phyloP scores from a whole-genome alignment of 2,888 invertebrate genomes.

The Andrena trimmerana region DNA sequence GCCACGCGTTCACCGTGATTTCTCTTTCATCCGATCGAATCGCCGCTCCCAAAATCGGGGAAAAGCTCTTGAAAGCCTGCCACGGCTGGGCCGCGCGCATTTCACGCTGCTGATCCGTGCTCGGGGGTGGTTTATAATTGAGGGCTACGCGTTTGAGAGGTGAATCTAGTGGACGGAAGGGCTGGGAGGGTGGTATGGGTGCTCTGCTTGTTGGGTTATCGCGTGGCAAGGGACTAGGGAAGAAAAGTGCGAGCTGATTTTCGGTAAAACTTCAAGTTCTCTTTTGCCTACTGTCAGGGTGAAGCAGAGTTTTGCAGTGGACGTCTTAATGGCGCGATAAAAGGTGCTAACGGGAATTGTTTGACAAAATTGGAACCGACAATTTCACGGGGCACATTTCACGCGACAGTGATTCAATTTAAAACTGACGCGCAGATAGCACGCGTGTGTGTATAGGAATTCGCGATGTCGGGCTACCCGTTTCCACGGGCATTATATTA shows the following conservation, averaged over 20 bases:
- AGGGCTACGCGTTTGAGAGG: background rate
- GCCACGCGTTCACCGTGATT: conserved; percentile 17
- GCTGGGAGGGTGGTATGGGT: too few relatives aligned
- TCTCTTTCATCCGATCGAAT: conserved; percentile 29
- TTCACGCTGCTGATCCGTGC: background rate
- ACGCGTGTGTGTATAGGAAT: conserved; percentile 4
- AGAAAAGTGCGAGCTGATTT: too few relatives aligned
- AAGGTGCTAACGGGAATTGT: background rate
- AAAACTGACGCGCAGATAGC: conserved; percentile 30
- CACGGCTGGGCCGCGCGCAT: background rate
- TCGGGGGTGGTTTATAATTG: background rate
- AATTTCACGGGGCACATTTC: background rate
- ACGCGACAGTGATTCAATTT: conserved; percentile 21
- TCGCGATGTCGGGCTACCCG: conserved; percentile 35
- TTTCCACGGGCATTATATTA: conserved; percentile 54
- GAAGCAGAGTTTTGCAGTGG: too few relatives aligned
- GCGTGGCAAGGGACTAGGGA: too few relatives aligned
- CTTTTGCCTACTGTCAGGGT: too few relatives aligned
- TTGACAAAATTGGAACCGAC: background rate
- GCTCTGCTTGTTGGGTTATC: too few relatives aligned
- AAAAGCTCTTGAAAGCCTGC: background rate
- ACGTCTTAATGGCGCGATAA: too few relatives aligned
- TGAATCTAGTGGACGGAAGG: background rate
- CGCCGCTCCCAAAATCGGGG: background rate
- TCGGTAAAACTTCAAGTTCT: too few relatives aligned